Base-by-base conservation (phyloP, 1,140 invertebrate genomes). In the Euglossa dilemma region DNA sequence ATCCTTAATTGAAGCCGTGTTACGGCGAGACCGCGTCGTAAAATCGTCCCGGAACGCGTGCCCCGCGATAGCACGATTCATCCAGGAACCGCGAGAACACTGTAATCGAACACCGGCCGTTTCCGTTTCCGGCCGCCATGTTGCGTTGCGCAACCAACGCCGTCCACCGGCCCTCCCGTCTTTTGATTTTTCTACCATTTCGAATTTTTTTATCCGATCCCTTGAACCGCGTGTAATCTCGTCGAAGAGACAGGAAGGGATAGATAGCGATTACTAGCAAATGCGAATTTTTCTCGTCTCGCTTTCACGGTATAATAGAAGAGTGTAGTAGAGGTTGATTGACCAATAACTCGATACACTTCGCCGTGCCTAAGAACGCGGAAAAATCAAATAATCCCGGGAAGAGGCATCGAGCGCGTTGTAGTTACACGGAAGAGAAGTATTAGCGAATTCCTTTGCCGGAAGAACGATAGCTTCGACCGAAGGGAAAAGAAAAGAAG, bases 1-100 rank as follows among this genome's bases (percentile, higher is more conserved):
- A 77, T 77, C 75, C 63, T 67, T 67, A 77, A 77, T 77, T 77
- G 52, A 67, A 67, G 50, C 47, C 45, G 57, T 50, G 73, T 75
- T 61, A 59, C 25, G 12, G 57, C 12, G 23, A 77, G 57, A 77
- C 50, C 63, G 36, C 63, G 36, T 61, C 25, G 56, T 66, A 70
- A 71, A 79, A 59, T 77, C 50, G 59, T 25, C 45, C 47, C 23
- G 52, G 43, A 77, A 66, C 28, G 47, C 47, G 11, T 9, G 11
- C 36, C 43, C 64, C 0, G 20, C 47, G 61, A 28, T 66, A 77
- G 66, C 75, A 43, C 28, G 25, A 66, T 54, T 66, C 63, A 66
- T 28, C 5, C 36, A 45, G 72, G 72, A 57, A 59, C 72, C 36
- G 20, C 43, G 28, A n/a, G 72, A 74, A 59, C 43, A 57, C 72